Base-by-base conservation (phyloP, 2,113 vertebrate genomes). In the Oriolus oriolus region DNA sequence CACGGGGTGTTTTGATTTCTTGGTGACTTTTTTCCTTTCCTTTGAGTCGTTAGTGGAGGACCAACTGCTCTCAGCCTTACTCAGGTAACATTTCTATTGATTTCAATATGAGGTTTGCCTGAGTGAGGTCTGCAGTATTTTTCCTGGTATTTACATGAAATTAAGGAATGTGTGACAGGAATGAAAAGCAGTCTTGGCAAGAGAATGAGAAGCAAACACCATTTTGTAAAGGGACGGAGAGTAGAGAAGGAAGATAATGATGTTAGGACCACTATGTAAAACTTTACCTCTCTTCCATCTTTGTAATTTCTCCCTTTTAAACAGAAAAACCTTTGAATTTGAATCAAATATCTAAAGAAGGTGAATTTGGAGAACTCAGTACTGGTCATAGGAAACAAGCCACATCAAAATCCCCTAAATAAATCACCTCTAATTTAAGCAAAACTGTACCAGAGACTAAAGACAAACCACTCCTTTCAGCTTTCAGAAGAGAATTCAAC, bases 381-480 rank as follows among this genome's bases (percentile, higher is more conserved):
- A 30, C 65, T 87, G 83, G 76, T 81, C 69, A 57, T 8, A 96
- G 83, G 64, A 94, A 96, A 61, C 11, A 93, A 93, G 12, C 93
- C 96, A 96, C 90, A 95, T 92, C 69, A 93, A 96, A 94, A 79
- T 4, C 3, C 3, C 11, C 27, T 6, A 69, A 84, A 89, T 90
- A 96, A 96, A 93, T 95, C 65, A 93, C 45, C 53, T 92, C 76
- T 94, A 96, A 92, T 92, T 94, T 93, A 89, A 93, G 83, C 56
- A 71, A 93, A 94, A 81, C 90, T 81, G 17, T 70, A 80, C 75
- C 90, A 81, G 82, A 74, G 28, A 52, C 52, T 84, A 44, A 90
- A 90, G 85, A 96, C 92, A 96, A 92, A 92, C 73, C 61, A 90
- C 61, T 20, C 37, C 57, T 96, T 97, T 97, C 92, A 96, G 90